These are phyloP conservation scores for Syrphus vitripennis DNA, from an alignment of 2,888 invertebrate species.

Conservation along the genomic window DNA sequence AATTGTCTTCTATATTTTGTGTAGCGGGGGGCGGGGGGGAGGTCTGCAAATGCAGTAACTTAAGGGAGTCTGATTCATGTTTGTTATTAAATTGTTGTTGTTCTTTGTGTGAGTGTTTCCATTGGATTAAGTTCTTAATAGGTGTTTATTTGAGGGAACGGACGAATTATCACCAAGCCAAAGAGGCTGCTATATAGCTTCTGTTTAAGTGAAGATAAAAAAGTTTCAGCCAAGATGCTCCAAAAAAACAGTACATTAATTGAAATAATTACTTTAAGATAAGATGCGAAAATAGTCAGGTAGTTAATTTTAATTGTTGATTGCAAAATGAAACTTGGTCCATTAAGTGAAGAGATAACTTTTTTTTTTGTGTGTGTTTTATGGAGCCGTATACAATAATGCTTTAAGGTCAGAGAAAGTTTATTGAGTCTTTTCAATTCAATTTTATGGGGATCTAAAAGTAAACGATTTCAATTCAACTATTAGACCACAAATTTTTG, in stretches of 20 bases:
- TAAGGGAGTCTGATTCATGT: conserved; percentile 40
- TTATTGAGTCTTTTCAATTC: conserved; percentile 18
- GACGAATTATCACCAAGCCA: conserved; percentile 22
- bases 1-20: conserved; percentile 6
- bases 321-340: conserved; percentile 35
- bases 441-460: background rate
- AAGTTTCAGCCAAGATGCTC: background rate
- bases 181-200: background rate
- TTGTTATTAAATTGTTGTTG: conserved; percentile 42
- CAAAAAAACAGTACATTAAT: conserved; percentile 52
- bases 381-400: background rate
- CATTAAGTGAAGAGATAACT: conserved; percentile 30
- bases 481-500: no score
- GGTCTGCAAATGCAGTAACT: background rate
- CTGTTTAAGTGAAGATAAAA: conserved; percentile 48
- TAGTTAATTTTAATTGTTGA: conserved; percentile 67
- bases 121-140: conserved; percentile 34
- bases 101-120: conserved; percentile 4
- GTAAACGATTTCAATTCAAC: no score
- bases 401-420: conserved; percentile 2
- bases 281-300: conserved; percentile 46
- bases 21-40: background rate
- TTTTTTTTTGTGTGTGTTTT: background rate
- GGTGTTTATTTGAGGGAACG: conserved; percentile 24
- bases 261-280: conserved; percentile 64